Base-by-base conservation (phyloP, 2,888 invertebrate species). In the Altica lythri region DNA sequence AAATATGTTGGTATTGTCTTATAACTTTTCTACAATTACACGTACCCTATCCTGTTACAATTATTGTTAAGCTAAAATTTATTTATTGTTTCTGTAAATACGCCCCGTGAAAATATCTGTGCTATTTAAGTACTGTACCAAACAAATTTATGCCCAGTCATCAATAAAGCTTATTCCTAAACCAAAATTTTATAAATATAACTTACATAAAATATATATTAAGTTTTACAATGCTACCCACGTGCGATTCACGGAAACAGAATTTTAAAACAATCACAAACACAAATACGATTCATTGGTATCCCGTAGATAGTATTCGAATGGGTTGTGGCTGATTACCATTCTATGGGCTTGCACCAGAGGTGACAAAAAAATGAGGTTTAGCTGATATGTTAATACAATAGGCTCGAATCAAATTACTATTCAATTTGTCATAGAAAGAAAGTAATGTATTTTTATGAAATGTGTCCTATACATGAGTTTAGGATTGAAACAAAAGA, bases 191-290 rank as follows among this genome's bases (percentile, higher is more conserved):
- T 4, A 10, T 29, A 29, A 29, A 25, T n/a, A 29, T n/a, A n/a
- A 25, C 9, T 18, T 40, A 13, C 25, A 19, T 37, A 35, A 19
- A 8, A 29, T 35, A 18, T 55, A 40, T 47, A 43, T 47, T 54
- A 37, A 40, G 30, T 52, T 38, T 51, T 50, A 34, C 44, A 29
- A 51, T 35, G 12, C 59, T 47, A 32, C 59, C 59, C 59, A 57
- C 59, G 53, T 54, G 12, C 43, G 29, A 13, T 34, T 27, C 30
- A 52, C 56, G 52, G 52, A 59, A 54, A 57, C 45, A 18, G 56
- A 52, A 57, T 59, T 49, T 44, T 52, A 40, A 59, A 59, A 57
- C 54, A 57, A 59, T 59, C 50, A 50, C 40, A 40, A 56, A 59
- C 44, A 46, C 38, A 48, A 53, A 50, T 30, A 27, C 17, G 42